Conservation (phyloP, 2,113 vertebrate species). For the Cygnus buccinator region DNA sequence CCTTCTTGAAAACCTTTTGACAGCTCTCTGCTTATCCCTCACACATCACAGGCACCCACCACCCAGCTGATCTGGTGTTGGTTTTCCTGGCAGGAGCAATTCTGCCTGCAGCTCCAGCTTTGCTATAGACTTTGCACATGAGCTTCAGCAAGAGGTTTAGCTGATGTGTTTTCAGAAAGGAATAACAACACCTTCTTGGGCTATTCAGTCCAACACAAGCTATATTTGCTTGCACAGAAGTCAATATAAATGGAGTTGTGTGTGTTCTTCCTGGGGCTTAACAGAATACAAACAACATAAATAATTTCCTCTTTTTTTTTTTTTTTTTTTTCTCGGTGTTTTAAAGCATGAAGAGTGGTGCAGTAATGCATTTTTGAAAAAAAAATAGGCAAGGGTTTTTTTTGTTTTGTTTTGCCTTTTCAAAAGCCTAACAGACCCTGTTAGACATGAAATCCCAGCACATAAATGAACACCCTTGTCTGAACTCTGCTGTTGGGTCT, state of each 20-base stretch:
- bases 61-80: background rate
- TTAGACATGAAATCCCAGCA: background rate
- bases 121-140: background rate
- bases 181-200: fast-evolving
- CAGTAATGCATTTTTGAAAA: background rate
- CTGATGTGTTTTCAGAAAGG: background rate
- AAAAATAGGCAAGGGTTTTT: background rate
- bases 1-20: background rate
- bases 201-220: background rate
- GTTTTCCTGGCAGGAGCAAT: background rate
- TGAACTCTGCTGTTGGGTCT: background rate
- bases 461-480: background rate
- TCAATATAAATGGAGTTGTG: background rate
- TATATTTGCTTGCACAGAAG: background rate
- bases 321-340: no score
- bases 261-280: background rate
- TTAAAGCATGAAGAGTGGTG: background rate
- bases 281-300: background rate
- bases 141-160: background rate
- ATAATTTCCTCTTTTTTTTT: background rate
- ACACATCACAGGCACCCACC: background rate
- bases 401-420: background rate
- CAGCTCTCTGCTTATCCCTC: background rate
- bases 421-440: background rate
- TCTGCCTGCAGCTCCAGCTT: background rate